These are phyloP conservation scores for Gallinago media DNA, from an alignment of 2,113 vertebrate genomes.

Conservation along the genomic window DNA sequence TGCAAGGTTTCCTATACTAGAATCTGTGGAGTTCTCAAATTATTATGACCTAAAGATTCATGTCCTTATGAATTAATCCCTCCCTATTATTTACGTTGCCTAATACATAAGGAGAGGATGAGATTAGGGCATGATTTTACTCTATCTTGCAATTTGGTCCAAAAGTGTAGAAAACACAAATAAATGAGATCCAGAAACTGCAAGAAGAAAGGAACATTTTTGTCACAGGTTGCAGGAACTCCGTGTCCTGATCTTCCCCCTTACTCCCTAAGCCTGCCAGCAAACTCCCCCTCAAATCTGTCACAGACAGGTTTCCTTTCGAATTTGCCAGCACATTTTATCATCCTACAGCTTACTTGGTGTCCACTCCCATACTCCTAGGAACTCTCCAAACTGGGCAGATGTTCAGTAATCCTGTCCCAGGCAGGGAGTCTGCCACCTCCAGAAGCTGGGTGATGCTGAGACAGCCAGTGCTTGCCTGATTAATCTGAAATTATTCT, in stretches of 20 bases:
- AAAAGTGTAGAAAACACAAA: background rate
- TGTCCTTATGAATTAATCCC: background rate
- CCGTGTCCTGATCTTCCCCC: fast-evolving
- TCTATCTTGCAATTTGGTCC: background rate
- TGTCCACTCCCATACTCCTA: background rate
- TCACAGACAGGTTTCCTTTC: background rate
- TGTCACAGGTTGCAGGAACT: background rate
- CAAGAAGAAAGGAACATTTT: background rate
- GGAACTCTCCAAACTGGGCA: background rate
- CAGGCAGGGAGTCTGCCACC: background rate
- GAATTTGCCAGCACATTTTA: background rate
- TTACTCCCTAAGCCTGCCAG: background rate
- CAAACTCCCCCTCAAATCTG: background rate
- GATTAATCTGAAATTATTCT: background rate
- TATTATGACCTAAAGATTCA: fast-evolving
- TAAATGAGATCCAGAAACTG: background rate
- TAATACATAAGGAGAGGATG: background rate
- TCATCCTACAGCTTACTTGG: background rate
- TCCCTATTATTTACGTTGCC: background rate
- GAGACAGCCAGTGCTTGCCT: background rate
- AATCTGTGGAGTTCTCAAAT: background rate
- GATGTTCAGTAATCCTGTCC: fast-evolving
- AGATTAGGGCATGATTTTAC: background rate
- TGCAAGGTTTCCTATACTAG: background rate
- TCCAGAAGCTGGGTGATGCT: background rate